These are phyloP conservation scores for Bombus sylvicola DNA, from an alignment of 1,140 invertebrate species.

Conservation along the genomic window DNA sequence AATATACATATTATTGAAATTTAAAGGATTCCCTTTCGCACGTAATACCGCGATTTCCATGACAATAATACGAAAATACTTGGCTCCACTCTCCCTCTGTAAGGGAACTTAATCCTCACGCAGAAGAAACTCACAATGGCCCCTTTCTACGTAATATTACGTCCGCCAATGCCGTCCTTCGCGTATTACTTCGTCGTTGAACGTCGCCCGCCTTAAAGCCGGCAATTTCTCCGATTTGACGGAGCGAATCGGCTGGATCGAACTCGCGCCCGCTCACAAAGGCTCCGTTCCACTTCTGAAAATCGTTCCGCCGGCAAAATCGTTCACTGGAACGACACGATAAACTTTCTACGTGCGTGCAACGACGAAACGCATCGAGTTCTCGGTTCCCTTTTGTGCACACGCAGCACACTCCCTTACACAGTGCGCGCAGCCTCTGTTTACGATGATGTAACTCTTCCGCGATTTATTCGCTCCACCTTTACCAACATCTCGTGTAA, in stretches of 20 bases:
- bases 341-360: constrained; percentile 29
- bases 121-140: background rate
- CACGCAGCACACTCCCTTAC: background rate
- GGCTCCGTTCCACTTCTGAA: constrained; percentile 27
- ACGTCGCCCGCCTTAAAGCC: background rate
- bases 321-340: constrained; percentile 28
- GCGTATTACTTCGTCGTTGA: background rate
- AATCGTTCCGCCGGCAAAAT: constrained; percentile 25
- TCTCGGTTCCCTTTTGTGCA: constrained; percentile 11
- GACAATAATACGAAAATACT: background rate
- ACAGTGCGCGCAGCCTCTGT: background rate
- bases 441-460: constrained; percentile 22
- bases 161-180: background rate
- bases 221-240: constrained; percentile 13
- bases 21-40: background rate
- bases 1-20: constrained; percentile 3
- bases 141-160: background rate
- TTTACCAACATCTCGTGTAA: background rate
- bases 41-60: background rate
- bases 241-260: background rate
- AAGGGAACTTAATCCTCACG: background rate
- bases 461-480: background rate
- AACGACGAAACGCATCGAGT: constrained; percentile 12
- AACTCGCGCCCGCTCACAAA: background rate
- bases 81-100: too few relatives aligned